phyloP scores from a whole-genome alignment of 2,113 vertebrate genomes.

The Pelodiscus sinensis region DNA sequence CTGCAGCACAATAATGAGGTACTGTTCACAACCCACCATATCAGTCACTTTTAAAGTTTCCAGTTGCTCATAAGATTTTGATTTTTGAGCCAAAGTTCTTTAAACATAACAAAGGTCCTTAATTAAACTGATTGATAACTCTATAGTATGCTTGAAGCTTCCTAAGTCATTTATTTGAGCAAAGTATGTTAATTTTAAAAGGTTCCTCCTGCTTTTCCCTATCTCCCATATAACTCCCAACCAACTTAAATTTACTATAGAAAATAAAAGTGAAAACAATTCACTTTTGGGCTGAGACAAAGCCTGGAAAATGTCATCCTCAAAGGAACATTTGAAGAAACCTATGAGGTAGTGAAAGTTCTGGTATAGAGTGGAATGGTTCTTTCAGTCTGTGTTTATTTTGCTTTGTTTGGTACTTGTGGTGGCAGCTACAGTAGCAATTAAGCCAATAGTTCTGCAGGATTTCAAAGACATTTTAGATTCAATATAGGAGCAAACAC shows the following conservation, averaged over 20 bases:
- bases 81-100: neutral
- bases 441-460: conserved; percentile 28
- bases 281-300: neutral
- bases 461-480: conserved; percentile 20
- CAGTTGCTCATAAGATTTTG: neutral
- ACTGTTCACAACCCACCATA: neutral
- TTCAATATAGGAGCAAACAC: conserved; percentile 31
- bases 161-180: neutral
- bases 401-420: conserved; percentile 19
- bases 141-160: neutral
- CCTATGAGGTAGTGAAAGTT: neutral
- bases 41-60: neutral
- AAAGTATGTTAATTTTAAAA: neutral
- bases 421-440: conserved; percentile 8
- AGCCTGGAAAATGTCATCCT: neutral
- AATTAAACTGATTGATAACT: neutral
- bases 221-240: neutral
- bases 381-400: neutral
- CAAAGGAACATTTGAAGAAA: neutral
- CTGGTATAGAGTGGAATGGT: neutral
- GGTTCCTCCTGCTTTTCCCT: neutral
- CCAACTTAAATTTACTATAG: neutral
- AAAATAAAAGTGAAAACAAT: neutral
- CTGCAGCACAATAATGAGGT: fast-evolving
- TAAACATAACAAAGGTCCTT: neutral